Evolutionary conservation across 2,888 invertebrate genomes (phyloP).

Genomic region (Drosophila mimica): DNA sequence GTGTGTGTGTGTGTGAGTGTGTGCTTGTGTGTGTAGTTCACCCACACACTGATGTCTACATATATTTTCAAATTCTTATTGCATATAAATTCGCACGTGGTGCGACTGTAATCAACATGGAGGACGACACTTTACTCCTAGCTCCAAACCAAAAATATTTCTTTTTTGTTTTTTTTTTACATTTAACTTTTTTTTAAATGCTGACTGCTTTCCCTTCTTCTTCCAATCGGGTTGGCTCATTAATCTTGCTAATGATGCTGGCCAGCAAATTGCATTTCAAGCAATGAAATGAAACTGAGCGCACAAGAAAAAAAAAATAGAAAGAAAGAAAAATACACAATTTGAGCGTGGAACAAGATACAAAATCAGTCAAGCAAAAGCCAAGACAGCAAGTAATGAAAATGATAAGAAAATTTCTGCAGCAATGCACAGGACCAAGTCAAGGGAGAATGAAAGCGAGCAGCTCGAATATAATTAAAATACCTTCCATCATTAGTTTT

Average conservation of each 20-base stretch:
- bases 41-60: constrained; percentile 55
- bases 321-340: constrained; percentile 35
- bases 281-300: constrained; percentile 39
- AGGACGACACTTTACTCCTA: constrained; percentile 72
- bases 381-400: constrained; percentile 71
- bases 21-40: constrained; percentile 22
- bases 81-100: constrained; percentile 82
- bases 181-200: constrained; percentile 67
- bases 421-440: constrained; percentile 72
- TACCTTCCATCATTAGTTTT: constrained; percentile 83
- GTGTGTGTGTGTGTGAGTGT: constrained; percentile 13
- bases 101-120: constrained; percentile 78
- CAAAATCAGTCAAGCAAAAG: constrained; percentile 80
- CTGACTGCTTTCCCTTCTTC: constrained; percentile 3
- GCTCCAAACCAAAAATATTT: constrained; percentile 30
- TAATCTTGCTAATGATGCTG: constrained; percentile 80
- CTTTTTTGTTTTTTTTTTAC: constrained; percentile 26
- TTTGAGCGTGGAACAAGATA: constrained; percentile 45
- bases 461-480: constrained; percentile 78
- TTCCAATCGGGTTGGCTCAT: constrained; percentile 61
- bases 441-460: constrained; percentile 22
- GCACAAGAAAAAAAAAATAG: constrained; percentile 10
- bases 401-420: constrained; percentile 83
- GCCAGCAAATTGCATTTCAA: constrained; percentile 74
- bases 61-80: constrained; percentile 82